phyloP scores from a whole-genome alignment of 2,797 vertebrate species.

The Taenioides sp. region DNA sequence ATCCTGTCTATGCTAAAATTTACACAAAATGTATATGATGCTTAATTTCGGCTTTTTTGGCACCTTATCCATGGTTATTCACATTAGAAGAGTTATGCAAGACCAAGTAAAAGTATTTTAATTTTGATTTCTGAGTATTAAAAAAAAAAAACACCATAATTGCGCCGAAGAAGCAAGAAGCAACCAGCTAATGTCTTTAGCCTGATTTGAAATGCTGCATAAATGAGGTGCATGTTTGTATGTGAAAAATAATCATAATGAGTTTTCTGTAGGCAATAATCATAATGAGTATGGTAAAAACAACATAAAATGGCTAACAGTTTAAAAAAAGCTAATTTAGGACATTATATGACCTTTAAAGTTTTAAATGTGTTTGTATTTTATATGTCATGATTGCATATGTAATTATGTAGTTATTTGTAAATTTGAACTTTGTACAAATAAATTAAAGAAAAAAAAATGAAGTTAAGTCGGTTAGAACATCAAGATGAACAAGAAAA shows the following conservation, averaged over 20 bases:
- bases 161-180: too few relatives aligned
- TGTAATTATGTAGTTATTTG: not conserved
- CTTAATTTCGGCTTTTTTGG: not conserved
- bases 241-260: too few relatives aligned
- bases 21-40: not conserved
- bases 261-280: too few relatives aligned
- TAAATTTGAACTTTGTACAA: slow-evolving; percentile 1
- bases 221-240: too few relatives aligned
- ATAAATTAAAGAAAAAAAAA: not conserved
- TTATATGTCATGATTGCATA: not conserved
- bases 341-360: not conserved
- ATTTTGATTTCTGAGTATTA: too few relatives aligned
- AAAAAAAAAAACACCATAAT: too few relatives aligned
- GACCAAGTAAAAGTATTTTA: too few relatives aligned
- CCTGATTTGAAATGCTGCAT: too few relatives aligned
- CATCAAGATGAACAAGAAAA: not conserved
- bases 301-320: not conserved
- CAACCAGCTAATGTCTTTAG: too few relatives aligned
- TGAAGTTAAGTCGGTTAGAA: not conserved
- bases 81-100: too few relatives aligned
- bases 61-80: too few relatives aligned
- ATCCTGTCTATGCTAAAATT: not conserved
- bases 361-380: too few relatives aligned
- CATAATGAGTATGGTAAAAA: not conserved
- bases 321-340: not conserved